phyloP scores from a whole-genome alignment of 2,113 vertebrate genomes.

The Platysteira castanea region DNA sequence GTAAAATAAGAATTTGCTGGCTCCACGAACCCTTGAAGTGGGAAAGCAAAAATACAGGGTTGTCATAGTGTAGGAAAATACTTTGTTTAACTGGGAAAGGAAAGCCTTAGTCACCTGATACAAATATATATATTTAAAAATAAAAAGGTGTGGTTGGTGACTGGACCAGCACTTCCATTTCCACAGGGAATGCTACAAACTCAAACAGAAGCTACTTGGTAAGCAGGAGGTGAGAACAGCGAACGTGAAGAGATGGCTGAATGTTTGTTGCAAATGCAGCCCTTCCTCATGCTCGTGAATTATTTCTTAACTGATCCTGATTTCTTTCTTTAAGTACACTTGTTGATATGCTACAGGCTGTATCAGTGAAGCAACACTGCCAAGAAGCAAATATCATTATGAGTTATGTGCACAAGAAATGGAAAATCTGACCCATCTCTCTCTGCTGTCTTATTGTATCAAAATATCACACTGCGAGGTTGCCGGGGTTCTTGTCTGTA shows the following conservation, averaged over 20 bases:
- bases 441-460: not conserved
- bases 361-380: not conserved
- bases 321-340: not conserved
- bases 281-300: not conserved
- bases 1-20: not conserved
- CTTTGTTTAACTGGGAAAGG: not conserved
- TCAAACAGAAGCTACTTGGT: not conserved
- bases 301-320: conserved; percentile 5
- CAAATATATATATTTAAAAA: not conserved
- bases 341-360: not conserved
- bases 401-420: not conserved
- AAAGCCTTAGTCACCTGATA: not conserved
- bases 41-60: not conserved
- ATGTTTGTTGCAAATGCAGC: not conserved
- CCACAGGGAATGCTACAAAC: not conserved
- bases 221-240: not conserved
- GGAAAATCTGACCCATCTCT: not conserved
- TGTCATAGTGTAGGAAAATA: not conserved
- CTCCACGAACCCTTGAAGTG: not conserved
- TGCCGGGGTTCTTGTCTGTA: not conserved
- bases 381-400: not conserved
- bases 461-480: not conserved
- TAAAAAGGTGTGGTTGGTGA: not conserved
- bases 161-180: not conserved
- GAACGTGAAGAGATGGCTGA: not conserved